A percentile compares a stretch with the other conserved stretches of the same genome.
These are phyloP conservation scores for Cryptophagus acutangulus DNA, from an alignment of 2,888 invertebrate species.

Conservation along the genomic window DNA sequence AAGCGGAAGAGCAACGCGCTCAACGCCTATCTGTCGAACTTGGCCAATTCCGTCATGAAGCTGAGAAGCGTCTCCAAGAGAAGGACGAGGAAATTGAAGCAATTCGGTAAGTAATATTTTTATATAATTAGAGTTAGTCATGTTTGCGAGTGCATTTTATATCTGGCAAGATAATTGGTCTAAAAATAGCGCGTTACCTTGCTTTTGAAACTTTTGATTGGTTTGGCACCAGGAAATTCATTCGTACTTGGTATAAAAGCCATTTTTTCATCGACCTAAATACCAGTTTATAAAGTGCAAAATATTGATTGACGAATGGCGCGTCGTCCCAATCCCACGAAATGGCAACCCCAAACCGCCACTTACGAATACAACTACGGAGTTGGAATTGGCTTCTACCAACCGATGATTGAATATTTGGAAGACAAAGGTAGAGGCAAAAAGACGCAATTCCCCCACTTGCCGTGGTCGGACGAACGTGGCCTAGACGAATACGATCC, in stretches of 20 bases:
- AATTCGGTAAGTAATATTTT: slow-evolving; percentile 84
- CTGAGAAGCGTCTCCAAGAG: slow-evolving; percentile 93
- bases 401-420: slow-evolving; percentile 83
- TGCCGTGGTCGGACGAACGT: slow-evolving; percentile 70
- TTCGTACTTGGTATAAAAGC: slow-evolving; percentile 33
- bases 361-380: slow-evolving; percentile 80
- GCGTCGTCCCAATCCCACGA: slow-evolving; percentile 24
- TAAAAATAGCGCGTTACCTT: too few relatives aligned
- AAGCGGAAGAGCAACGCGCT: slow-evolving; percentile 94
- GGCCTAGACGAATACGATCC: slow-evolving; percentile 64
- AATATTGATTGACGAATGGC: slow-evolving; percentile 20
- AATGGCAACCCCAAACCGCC: slow-evolving; percentile 55
- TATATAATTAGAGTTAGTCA: too few relatives aligned
- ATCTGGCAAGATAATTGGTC: too few relatives aligned
- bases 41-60: slow-evolving; percentile 91
- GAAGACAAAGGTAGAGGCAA: slow-evolving; percentile 58
- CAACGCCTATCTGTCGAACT: slow-evolving; percentile 91
- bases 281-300: slow-evolving; percentile 23
- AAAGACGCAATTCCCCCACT: slow-evolving; percentile 54
- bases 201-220: slow-evolving; percentile 30
- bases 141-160: too few relatives aligned
- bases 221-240: slow-evolving; percentile 31
- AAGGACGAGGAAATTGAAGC: slow-evolving; percentile 98
- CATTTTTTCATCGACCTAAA: slow-evolving; percentile 17
- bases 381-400: slow-evolving; percentile 78